Base-by-base conservation (phyloP, 2,797 vertebrate species). In the Cyclura pinguis region DNA sequence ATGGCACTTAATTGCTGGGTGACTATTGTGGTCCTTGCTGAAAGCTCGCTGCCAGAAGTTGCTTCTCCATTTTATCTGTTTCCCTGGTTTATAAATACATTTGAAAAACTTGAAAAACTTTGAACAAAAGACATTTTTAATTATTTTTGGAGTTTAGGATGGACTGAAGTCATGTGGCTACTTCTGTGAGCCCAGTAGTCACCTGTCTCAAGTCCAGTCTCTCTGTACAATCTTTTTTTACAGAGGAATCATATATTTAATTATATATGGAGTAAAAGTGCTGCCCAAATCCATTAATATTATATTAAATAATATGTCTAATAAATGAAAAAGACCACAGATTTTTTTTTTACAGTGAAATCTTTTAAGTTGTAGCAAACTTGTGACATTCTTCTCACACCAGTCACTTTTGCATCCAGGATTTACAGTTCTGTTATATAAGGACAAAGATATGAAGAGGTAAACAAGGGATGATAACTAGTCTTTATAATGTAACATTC, bases 351-450 rank as follows among this genome's bases (percentile, higher is more conserved):
- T 93, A 55, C 38, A 84, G 89, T 92, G 91, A 95, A 94, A 86
- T 91, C 92, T 73, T 94, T 91, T 80, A 94, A 77, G 69, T 80
- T 95, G 89, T 90, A 92, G 84, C 91, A 1, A 88, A 93, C 81
- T 93, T 95, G 89, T 88, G 92, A 2, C 92, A 93, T 94, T 91
- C 92, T 94, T 96, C 94, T 80, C 92, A 92, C 91, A 89, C 95
- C 87, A 95, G 35, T 69, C 87, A 52, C 9, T 77, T 91, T 77
- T 64, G 76, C 78, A 52, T 80, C 69, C 0, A 0, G 2, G 62
- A 84, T 90, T 73, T 50, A 22, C 16, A 64, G 29, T 76, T 90
- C 84, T 47, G 35, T 80, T 35, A 86, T 52, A 86, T 47, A 62
- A 22, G 24, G 32, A 74, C 38, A 82, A 82, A n/a, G 52, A 73